Evolutionary conservation across 2,113 vertebrate species (phyloP).

Genomic region (Cygnus buccinator): DNA sequence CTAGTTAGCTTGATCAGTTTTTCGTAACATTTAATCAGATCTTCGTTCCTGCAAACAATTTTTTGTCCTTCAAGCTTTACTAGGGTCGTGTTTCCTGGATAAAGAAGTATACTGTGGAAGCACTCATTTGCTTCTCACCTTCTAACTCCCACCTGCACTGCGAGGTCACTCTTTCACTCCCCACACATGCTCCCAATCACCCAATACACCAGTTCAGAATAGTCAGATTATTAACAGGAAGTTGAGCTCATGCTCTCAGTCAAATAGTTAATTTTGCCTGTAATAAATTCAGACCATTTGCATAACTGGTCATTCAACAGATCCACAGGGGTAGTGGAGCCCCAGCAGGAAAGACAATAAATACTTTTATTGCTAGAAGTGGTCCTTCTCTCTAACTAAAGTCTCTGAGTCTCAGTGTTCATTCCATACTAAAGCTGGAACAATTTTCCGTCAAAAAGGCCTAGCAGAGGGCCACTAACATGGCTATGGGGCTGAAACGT

Average conservation of each 20-base stretch:
- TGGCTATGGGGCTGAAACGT: neutral
- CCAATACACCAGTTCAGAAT: neutral
- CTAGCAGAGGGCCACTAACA: neutral
- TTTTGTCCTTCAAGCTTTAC: neutral
- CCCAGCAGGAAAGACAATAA: neutral
- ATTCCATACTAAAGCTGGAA: neutral
- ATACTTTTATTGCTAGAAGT: neutral
- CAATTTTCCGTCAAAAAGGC: neutral
- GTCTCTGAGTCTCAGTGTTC: neutral
- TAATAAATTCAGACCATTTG: neutral
- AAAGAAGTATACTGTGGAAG: neutral
- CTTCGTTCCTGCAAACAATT: neutral
- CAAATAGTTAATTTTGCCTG: neutral
- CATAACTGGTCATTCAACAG: neutral
- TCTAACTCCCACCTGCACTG: fast-evolving
- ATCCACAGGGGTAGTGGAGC: neutral
- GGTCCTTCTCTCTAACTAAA: neutral
- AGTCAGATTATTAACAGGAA: neutral
- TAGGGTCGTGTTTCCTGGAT: neutral
- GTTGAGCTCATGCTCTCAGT: neutral
- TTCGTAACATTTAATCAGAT: neutral
- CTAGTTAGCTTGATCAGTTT: neutral
- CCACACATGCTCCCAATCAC: neutral
- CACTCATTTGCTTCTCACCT: neutral
- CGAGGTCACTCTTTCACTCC: neutral